These are phyloP conservation scores for Thinocorus orbignyianus DNA, from an alignment of 2,113 vertebrate species.

Conservation along the genomic window DNA sequence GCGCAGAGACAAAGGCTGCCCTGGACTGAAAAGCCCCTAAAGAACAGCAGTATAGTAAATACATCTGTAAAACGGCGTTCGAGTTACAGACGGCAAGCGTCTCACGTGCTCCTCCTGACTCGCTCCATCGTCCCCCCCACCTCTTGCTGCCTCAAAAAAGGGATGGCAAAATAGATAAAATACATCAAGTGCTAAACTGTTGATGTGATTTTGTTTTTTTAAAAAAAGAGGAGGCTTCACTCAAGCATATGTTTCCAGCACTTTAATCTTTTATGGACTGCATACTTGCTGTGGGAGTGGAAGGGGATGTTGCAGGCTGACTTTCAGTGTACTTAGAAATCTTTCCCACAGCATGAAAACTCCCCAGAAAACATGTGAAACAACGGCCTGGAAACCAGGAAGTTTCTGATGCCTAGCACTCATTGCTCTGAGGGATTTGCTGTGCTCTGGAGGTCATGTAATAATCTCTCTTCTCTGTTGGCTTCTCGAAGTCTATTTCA, in stretches of 20 bases:
- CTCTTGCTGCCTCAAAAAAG: not conserved
- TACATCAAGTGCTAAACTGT: not conserved
- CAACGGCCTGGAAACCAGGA: not conserved
- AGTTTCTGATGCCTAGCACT: slow-evolving; percentile 23
- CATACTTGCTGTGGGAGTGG: slow-evolving; percentile 31
- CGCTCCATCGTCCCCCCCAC: not conserved
- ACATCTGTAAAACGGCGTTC: not conserved
- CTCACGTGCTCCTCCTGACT: accelerated
- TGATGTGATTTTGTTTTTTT: not conserved
- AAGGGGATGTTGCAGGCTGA: slow-evolving; percentile 47
- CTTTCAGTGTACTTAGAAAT: slow-evolving; percentile 45
- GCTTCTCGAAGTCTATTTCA: slow-evolving; percentile 2
- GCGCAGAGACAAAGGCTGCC: not conserved
- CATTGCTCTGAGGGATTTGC: slow-evolving; percentile 29
- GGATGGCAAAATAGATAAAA: not conserved
- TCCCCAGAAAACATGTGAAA: slow-evolving; percentile 2
- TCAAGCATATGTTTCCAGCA: not conserved
- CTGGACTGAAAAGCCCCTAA: slow-evolving; percentile 10
- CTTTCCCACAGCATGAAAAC: slow-evolving; percentile 34
- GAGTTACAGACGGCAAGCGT: not conserved
- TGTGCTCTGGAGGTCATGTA: slow-evolving; percentile 1
- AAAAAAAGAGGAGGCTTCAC: not conserved
- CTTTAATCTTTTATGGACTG: slow-evolving; percentile 8
- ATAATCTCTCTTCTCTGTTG: slow-evolving; percentile 5
- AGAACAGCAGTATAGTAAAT: slow-evolving; percentile 17